Evolutionary conservation across 2,797 vertebrate genomes (phyloP).

Genomic region (Florisuga fusca): DNA sequence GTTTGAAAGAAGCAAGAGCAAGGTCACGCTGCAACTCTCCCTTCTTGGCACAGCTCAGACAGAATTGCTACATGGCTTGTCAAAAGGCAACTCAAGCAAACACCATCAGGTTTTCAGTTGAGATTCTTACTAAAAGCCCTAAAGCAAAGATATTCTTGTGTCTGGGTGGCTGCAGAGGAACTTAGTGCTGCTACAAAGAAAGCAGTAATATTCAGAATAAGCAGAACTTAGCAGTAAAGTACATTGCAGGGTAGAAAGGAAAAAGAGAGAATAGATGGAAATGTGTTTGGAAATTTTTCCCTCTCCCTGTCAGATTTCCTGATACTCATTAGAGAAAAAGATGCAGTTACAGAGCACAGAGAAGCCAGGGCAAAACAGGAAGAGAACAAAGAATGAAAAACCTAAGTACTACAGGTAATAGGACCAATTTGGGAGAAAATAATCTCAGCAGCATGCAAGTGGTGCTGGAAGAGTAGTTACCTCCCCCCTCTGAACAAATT

Average conservation of each 20-base stretch:
- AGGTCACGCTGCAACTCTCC: background rate
- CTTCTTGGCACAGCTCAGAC: background rate
- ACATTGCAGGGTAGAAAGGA: background rate
- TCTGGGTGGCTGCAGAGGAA: background rate
- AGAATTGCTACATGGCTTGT: background rate
- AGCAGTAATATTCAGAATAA: background rate
- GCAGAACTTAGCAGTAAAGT: background rate
- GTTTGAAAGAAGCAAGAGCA: constrained; percentile 13
- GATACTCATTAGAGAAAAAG: background rate
- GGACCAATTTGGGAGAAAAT: background rate
- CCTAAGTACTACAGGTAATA: background rate
- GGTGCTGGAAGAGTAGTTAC: background rate
- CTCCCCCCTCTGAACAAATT: background rate
- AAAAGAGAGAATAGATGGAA: background rate
- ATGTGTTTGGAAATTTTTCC: background rate
- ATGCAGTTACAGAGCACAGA: background rate
- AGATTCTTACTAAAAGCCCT: background rate
- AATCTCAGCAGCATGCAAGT: background rate
- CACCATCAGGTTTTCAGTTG: background rate
- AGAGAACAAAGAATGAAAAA: background rate
- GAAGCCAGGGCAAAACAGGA: background rate
- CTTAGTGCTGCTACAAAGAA: background rate
- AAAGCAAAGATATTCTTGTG: background rate
- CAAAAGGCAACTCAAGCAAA: constrained; percentile 9
- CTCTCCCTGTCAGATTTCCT: background rate